Evolutionary conservation across 1,140 invertebrate genomes (phyloP).

Genomic region (Diabrotica undecimpunctata): DNA sequence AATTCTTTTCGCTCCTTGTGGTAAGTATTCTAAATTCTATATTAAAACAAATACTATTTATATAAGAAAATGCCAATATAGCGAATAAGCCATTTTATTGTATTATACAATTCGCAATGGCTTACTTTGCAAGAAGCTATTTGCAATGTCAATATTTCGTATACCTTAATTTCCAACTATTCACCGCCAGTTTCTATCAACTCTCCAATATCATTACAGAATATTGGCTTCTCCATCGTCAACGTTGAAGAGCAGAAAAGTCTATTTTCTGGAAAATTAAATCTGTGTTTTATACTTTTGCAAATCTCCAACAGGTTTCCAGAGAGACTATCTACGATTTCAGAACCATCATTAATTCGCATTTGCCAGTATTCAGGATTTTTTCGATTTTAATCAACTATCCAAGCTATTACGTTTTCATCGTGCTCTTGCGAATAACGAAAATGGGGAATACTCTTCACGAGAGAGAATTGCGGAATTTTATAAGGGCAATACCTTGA

Average conservation of each 20-base stretch:
- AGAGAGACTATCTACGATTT: neutral
- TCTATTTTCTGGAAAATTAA: slow-evolving; percentile 3
- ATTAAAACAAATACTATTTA: no score
- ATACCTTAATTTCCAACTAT: neutral
- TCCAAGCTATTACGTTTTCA: neutral
- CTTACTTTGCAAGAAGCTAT: no score
- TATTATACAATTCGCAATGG: no score
- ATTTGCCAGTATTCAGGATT: neutral
- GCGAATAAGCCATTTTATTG: no score
- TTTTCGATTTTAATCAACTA: slow-evolving; percentile 3
- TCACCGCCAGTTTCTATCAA: neutral
- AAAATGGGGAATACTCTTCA: neutral
- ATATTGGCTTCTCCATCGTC: neutral
- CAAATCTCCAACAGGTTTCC: neutral
- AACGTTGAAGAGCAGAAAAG: neutral
- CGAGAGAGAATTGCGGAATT: neutral
- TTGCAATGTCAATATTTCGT: no score
- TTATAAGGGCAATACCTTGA: slow-evolving; percentile 2
- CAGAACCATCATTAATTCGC: neutral
- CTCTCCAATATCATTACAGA: neutral
- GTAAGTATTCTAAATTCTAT: no score
- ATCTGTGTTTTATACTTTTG: neutral
- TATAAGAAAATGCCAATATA: no score
- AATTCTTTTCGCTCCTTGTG: no score
- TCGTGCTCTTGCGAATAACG: neutral